Conservation (phyloP, 1,140 invertebrate species). For the Antheraea mylitta region DNA sequence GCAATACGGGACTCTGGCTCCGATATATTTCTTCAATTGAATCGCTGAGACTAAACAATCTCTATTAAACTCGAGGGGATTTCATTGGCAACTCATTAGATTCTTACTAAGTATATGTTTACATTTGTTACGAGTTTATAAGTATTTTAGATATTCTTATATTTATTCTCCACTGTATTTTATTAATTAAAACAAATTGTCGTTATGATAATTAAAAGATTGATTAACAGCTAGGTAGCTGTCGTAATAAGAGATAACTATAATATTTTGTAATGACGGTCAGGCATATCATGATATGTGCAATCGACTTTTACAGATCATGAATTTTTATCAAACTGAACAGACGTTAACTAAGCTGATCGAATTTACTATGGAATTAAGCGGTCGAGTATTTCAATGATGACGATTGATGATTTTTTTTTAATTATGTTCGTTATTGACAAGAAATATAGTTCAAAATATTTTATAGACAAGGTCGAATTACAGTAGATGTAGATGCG, state of each 20-base stretch:
- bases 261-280: background rate
- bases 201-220: conserved; percentile 36
- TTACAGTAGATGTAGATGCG: conserved; percentile 68
- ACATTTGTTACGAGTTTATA: conserved; percentile 79
- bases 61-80: conserved; percentile 35
- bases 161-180: conserved; percentile 75
- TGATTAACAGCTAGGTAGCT: background rate
- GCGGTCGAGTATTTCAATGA: conserved; percentile 63
- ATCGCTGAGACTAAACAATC: conserved; percentile 49
- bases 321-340: conserved; percentile 37
- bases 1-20: conserved; percentile 57
- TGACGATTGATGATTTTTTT: conserved; percentile 48
- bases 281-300: background rate
- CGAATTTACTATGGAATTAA: conserved; percentile 78
- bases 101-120: conserved; percentile 72
- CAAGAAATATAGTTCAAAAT: conserved; percentile 54
- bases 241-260: background rate
- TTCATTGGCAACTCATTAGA: conserved; percentile 49
- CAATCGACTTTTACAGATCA: conserved; percentile 43
- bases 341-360: conserved; percentile 67
- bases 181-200: conserved; percentile 51
- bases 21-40: conserved; percentile 65
- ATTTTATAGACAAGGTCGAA: conserved; percentile 55
- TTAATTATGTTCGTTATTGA: conserved; percentile 52
- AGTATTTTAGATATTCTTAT: conserved; percentile 81